A percentile compares a stretch with the other conserved stretches of the same genome.
phyloP scores from a whole-genome alignment of 2,797 vertebrate genomes.

The Valencia hispanica region DNA sequence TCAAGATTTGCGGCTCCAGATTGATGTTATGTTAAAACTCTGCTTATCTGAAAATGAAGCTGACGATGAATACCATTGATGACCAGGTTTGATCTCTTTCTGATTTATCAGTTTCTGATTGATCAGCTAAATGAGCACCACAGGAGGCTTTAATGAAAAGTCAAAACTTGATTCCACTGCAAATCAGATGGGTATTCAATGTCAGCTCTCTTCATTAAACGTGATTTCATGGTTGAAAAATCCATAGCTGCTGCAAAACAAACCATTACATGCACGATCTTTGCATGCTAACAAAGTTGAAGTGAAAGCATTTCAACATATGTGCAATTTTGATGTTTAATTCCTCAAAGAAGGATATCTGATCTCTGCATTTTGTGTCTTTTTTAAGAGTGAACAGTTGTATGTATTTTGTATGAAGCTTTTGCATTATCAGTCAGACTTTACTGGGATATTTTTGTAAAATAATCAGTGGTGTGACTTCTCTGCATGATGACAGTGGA shows the following conservation, averaged over 20 bases:
- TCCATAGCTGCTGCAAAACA: not conserved
- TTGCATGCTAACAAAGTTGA: constrained; percentile 6
- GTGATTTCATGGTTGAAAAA: not conserved
- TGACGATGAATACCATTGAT: not conserved
- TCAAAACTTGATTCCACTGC: not conserved
- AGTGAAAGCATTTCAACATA: not conserved
- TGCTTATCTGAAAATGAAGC: not conserved
- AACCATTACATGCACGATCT: not conserved
- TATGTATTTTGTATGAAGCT: constrained; percentile 22
- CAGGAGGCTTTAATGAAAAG: not conserved
- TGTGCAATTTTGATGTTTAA: not conserved
- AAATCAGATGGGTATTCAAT: not conserved
- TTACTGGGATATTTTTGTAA: constrained; percentile 29
- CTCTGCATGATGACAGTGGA: constrained; percentile 49
- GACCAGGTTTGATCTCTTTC: not conserved
- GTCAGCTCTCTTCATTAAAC: not conserved
- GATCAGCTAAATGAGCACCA: not conserved
- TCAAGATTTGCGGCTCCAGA: not conserved
- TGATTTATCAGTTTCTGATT: not conserved
- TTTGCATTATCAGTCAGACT: constrained; percentile 11
- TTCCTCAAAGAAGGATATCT: not conserved
- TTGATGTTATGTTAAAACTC: not conserved
- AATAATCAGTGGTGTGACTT: constrained; percentile 30
- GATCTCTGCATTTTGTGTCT: constrained; percentile 18
- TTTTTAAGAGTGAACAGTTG: constrained; percentile 27